Base-by-base conservation (phyloP, 2,113 vertebrate genomes). In the Sterna hirundo region DNA sequence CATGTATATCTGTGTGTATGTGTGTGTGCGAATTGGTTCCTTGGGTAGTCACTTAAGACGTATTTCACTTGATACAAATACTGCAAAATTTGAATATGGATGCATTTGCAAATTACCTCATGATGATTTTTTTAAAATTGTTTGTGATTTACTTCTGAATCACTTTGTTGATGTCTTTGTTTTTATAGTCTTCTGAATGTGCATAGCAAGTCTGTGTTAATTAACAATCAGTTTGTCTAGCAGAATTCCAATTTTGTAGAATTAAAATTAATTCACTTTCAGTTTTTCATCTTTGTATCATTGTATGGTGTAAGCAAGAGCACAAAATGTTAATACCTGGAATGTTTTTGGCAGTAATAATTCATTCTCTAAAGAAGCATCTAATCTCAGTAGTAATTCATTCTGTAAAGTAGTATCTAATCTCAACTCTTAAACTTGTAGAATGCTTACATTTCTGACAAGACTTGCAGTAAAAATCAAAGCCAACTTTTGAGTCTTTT, bases 1-100 rank as follows among this genome's bases (percentile, higher is more conserved):
- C 6, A 8, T 14, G 5, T 32, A 2, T 29, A 4, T 25, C 9
- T 20, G 27, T 47, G 4, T 12, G 2, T 30, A 1, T 20, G 1
- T 30, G 12, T 55, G 5, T 30, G 11, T 65, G 25, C 49, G 64
- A 77, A 34, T 13, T 62, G 46, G 9, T 71, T 64, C n/a, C n/a
- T 75, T 83, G 12, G 9, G 13, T 47, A 47, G 15, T 26, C 23
- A 51, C 26, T 85, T 58, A 47, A 82, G 16, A 47, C 51, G 19
- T 2, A 23, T 77, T 85, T 83, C 29, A 36, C 27, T 78, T 42
- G 15, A 30, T 60, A 54, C 1, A 88, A 83, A 88, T 54, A 65
- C 36, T 44, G 18, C 44, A 83, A n/a, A 83, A 74, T 54, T 70
- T 22, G 1, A 88, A 86, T 74, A 70, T 58, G 54, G 34, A 30